These are phyloP conservation scores for Caenorhabditis auriculariae DNA, from an alignment of 2,888 invertebrate genomes.

Conservation along the genomic window DNA sequence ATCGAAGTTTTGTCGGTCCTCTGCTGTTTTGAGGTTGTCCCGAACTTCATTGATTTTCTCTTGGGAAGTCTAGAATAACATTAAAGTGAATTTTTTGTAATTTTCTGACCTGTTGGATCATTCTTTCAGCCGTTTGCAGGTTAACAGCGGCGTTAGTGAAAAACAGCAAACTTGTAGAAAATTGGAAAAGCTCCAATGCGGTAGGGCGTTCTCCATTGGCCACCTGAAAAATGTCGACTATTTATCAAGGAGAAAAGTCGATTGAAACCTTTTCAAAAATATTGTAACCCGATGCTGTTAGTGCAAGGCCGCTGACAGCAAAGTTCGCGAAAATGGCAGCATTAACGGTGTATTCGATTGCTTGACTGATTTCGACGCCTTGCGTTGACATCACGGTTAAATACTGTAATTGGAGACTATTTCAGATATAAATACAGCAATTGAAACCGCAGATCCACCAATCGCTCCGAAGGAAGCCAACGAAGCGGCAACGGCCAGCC, in stretches of 20 bases:
- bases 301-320: constrained; percentile 23
- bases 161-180: constrained; percentile 27
- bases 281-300: constrained; percentile 32
- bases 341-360: constrained; percentile 27
- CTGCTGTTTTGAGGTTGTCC: constrained; percentile 18
- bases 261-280: constrained; percentile 24
- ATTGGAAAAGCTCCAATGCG: constrained; percentile 29
- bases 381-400: constrained; percentile 26
- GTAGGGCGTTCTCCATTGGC: constrained; percentile 31
- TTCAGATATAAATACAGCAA: not conserved
- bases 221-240: not conserved
- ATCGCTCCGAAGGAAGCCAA: constrained; percentile 31
- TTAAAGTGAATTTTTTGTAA: not conserved
- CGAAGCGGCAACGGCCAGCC: constrained; percentile 30
- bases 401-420: constrained; percentile 14
- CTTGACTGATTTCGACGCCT: constrained; percentile 28
- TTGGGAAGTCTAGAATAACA: constrained; percentile 19
- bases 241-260: not conserved
- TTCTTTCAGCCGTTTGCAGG: constrained; percentile 28
- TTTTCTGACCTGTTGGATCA: constrained; percentile 19
- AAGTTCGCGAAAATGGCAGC: constrained; percentile 33
- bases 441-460: constrained; percentile 25
- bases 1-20: constrained; percentile 24
- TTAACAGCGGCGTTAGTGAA: constrained; percentile 32
- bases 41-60: constrained; percentile 25